Conservation (phyloP, 2,888 invertebrate species). For the Drosophila helvetica region DNA sequence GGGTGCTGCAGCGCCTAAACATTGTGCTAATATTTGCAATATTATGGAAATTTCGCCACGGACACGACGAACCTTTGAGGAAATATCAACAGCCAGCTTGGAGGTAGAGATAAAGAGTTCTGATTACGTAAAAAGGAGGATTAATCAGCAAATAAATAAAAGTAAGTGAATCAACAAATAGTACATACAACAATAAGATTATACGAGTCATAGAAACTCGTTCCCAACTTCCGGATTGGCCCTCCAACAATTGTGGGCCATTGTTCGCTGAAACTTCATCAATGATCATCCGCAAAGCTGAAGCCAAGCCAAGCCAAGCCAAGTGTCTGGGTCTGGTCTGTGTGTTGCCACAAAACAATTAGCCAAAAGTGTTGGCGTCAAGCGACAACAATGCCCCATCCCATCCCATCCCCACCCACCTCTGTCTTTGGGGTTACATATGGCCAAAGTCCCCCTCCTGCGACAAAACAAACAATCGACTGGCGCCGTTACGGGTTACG, state of each 20-base stretch:
- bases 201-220: conserved; percentile 23
- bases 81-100: background rate
- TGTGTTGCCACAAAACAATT: conserved; percentile 66
- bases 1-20: conserved; percentile 28
- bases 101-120: conserved; percentile 12
- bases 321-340: conserved; percentile 6
- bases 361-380: conserved; percentile 62
- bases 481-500: conserved; percentile 65
- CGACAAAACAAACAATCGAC: conserved; percentile 47
- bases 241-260: background rate
- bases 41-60: conserved; percentile 22
- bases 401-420: background rate
- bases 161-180: conserved; percentile 33
- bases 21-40: conserved; percentile 35
- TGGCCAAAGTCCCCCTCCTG: conserved; percentile 52
- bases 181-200: conserved; percentile 27
- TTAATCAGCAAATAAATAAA: conserved; percentile 7
- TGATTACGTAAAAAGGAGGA: background rate
- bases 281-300: conserved; percentile 2
- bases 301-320: background rate
- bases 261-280: conserved; percentile 38
- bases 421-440: conserved; percentile 46
- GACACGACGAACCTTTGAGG: conserved; percentile 24
- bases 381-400: conserved; percentile 16
- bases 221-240: conserved; percentile 28